Conservation (phyloP, 2,113 vertebrate species). For the Laterallus jamaicensis region DNA sequence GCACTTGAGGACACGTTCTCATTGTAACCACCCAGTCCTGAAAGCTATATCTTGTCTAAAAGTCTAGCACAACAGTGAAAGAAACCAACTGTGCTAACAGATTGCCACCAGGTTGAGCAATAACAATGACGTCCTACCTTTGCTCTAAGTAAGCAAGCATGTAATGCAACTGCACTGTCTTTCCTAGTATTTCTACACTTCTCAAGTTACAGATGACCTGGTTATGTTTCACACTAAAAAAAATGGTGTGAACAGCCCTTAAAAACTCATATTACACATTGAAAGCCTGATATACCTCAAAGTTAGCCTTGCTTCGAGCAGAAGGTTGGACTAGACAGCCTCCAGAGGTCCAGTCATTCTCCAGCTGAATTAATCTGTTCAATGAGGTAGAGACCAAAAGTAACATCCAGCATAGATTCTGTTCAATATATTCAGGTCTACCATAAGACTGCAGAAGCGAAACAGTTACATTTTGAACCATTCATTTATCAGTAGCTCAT, state of each 20-base stretch:
- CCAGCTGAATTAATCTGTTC: not conserved
- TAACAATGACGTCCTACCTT: not conserved
- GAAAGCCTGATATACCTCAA: not conserved
- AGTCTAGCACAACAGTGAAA: not conserved
- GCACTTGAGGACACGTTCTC: not conserved
- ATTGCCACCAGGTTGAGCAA: not conserved
- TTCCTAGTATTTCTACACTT: not conserved
- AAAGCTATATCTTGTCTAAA: not conserved
- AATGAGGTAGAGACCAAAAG: not conserved
- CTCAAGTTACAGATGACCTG: not conserved
- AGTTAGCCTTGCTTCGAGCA: not conserved
- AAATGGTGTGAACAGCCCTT: not conserved
- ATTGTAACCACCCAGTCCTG: not conserved
- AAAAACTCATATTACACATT: not conserved
- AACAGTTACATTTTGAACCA: not conserved
- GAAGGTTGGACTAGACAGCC: not conserved
- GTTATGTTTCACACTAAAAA: not conserved
- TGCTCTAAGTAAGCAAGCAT: not conserved
- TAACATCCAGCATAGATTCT: not conserved
- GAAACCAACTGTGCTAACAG: not conserved
- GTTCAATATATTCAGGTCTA: not conserved
- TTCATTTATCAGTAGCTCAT: not conserved
- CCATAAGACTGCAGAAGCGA: not conserved
- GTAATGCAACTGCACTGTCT: not conserved
- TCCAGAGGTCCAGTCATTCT: not conserved